These are phyloP conservation scores for Tauraco hartlaubi DNA, from an alignment of 2,797 vertebrate genomes.

Conservation along the genomic window DNA sequence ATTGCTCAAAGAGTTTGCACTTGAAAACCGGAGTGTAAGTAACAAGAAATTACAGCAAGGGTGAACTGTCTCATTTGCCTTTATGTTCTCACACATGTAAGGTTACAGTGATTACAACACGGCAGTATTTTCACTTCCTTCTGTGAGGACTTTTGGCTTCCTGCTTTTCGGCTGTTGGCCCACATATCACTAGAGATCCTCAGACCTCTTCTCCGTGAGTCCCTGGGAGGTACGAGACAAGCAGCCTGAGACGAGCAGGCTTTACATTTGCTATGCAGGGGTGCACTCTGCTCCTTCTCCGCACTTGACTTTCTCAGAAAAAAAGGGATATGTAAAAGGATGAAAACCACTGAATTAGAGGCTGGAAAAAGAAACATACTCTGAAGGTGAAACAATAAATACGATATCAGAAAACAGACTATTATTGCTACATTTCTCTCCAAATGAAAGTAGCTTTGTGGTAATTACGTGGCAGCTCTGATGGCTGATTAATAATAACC, in stretches of 20 bases:
- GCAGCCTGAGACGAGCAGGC: neutral
- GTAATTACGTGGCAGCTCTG: neutral
- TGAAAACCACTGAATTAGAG: neutral
- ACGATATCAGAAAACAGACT: neutral
- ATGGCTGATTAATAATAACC: neutral
- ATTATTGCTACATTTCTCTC: neutral
- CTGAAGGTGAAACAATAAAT: neutral
- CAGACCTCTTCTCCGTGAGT: neutral
- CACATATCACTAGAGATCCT: neutral
- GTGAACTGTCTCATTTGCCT: neutral
- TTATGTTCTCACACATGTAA: neutral
- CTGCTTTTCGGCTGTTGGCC: constrained; percentile 1
- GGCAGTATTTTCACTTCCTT: constrained; percentile 59
- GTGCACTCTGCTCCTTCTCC: neutral
- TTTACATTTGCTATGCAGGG: neutral
- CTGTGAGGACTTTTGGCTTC: constrained; percentile 26
- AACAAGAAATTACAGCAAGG: constrained; percentile 11
- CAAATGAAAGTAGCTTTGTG: neutral
- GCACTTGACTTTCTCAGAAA: neutral
- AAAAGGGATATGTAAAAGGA: neutral
- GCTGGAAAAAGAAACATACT: neutral
- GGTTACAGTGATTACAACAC: constrained; percentile 38
- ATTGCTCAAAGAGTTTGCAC: constrained; percentile 20
- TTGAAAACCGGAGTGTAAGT: neutral
- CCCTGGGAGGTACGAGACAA: neutral